phyloP scores from a whole-genome alignment of 2,888 invertebrate genomes.

The Leucoma salicis region DNA sequence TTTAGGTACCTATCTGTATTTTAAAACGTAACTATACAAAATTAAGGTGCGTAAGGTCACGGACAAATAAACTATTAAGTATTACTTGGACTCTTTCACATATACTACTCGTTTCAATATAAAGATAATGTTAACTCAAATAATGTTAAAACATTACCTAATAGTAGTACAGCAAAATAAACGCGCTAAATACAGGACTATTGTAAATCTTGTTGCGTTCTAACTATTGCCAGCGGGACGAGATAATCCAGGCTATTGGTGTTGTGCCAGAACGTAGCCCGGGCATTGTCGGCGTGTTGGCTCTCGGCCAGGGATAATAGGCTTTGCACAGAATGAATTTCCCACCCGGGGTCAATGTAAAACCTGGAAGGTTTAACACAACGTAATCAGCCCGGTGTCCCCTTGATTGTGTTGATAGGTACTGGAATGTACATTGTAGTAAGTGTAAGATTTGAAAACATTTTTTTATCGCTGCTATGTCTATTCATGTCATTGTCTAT shows the following conservation, averaged over 20 bases:
- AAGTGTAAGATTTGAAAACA: too few relatives aligned
- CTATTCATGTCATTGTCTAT: too few relatives aligned
- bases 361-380: not conserved
- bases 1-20: too few relatives aligned
- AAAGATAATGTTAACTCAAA: too few relatives aligned
- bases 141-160: too few relatives aligned
- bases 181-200: constrained; percentile 32
- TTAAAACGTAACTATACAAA: too few relatives aligned
- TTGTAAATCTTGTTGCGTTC: constrained; percentile 43
- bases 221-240: constrained; percentile 43
- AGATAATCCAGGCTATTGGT: constrained; percentile 62
- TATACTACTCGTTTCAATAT: too few relatives aligned
- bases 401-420: not conserved
- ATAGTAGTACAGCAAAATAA: constrained; percentile 28
- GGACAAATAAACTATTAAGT: too few relatives aligned
- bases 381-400: not conserved
- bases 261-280: constrained; percentile 61
- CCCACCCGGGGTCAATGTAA: constrained; percentile 4
- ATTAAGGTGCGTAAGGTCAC: too few relatives aligned
- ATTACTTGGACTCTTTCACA: too few relatives aligned
- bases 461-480: too few relatives aligned
- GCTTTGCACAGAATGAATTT: constrained; percentile 50
- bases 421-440: not conserved
- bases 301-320: constrained; percentile 60
- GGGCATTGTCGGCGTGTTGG: constrained; percentile 53